Conservation (phyloP, 1,140 invertebrate genomes). For the Globodera rostochiensis region DNA sequence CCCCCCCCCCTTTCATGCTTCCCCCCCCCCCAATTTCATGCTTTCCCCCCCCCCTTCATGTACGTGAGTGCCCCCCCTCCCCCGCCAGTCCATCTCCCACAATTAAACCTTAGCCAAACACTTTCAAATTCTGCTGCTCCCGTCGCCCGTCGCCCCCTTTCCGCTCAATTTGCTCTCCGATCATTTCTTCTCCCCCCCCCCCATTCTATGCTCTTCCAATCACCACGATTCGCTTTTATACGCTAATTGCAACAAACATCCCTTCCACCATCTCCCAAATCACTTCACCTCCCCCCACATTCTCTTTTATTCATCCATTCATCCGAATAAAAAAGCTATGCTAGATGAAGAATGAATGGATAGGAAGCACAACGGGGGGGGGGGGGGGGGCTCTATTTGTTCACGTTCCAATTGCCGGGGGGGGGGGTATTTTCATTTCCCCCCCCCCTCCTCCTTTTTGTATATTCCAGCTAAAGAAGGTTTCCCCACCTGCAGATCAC, state of each 20-base stretch:
- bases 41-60: background rate
- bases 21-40: too few species aligned
- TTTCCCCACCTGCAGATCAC: too few species aligned
- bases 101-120: background rate
- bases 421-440: background rate
- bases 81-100: background rate
- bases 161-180: background rate
- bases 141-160: background rate
- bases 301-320: too few species aligned
- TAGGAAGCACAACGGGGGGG: background rate
- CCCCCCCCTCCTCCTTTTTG: too few species aligned
- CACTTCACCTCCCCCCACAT: too few species aligned
- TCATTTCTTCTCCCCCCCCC: background rate
- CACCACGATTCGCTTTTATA: background rate
- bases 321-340: background rate
- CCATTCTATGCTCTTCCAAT: background rate
- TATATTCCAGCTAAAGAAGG: too few species aligned
- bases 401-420: background rate
- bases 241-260: slow-evolving; percentile 2
- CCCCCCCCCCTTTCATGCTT: too few species aligned
- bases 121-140: background rate
- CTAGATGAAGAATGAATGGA: background rate
- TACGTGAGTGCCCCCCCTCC: slow-evolving; percentile 1
- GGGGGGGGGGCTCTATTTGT: too few species aligned
- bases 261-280: background rate